These are phyloP conservation scores for Chloebia gouldiae DNA, from an alignment of 2,113 vertebrate genomes.

Conservation along the genomic window DNA sequence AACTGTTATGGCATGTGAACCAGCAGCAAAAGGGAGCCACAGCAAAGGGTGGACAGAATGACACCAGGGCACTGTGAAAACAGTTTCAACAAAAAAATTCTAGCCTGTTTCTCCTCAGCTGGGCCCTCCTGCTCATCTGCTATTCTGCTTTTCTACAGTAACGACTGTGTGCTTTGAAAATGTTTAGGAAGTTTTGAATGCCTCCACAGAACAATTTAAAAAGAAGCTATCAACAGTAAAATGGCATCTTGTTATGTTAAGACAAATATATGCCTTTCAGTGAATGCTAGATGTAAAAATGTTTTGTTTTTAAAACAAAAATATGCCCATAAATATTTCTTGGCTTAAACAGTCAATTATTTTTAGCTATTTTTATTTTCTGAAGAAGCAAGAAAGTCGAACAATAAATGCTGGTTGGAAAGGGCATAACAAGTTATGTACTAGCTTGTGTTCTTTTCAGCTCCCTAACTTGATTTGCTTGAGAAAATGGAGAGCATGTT, in stretches of 20 bases:
- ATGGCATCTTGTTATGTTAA: constrained; percentile 36
- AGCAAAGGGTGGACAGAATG: not conserved
- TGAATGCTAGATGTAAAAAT: constrained; percentile 42
- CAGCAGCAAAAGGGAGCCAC: not conserved
- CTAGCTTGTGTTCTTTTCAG: not conserved
- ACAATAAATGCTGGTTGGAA: constrained; percentile 51
- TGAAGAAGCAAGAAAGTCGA: constrained; percentile 21
- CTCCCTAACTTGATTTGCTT: constrained; percentile 3
- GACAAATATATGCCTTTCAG: not conserved
- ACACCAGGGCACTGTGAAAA: not conserved
- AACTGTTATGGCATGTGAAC: not conserved
- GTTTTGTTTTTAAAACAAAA: constrained; percentile 57
- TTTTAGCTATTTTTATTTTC: constrained; percentile 25
- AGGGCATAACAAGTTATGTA: not conserved
- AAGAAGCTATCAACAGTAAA: not conserved
- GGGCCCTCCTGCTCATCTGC: not conserved
- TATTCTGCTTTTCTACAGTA: not conserved
- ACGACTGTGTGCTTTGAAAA: not conserved
- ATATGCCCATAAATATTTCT: constrained; percentile 35
- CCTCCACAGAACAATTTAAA: not conserved
- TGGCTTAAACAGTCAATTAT: constrained; percentile 18
- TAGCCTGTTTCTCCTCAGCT: not conserved
- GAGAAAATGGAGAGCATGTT: constrained; percentile 44
- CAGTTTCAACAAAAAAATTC: not conserved
- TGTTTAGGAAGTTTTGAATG: not conserved